Percentiles rank a stretch among this genome's conserved stretches.
phyloP scores from a whole-genome alignment of 2,888 invertebrate genomes.

The Steinernema scapterisci region DNA sequence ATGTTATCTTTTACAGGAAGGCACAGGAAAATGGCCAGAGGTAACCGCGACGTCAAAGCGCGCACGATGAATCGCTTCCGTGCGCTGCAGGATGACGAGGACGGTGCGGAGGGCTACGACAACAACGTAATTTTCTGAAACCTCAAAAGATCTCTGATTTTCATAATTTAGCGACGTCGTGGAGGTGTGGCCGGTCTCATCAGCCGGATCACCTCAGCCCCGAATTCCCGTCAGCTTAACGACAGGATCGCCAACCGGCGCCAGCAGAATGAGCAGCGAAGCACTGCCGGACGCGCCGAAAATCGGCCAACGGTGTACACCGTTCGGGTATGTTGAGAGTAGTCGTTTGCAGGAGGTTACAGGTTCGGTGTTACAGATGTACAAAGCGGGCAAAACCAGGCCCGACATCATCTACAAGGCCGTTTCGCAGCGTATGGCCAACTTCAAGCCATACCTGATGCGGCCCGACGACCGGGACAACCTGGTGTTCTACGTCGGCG shows the following conservation, averaged over 20 bases:
- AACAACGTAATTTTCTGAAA: slow-evolving; percentile 35
- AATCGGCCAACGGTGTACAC: slow-evolving; percentile 6
- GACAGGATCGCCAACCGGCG: neutral
- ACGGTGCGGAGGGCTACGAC: slow-evolving; percentile 44
- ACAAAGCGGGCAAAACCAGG: neutral
- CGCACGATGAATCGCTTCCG: slow-evolving; percentile 43
- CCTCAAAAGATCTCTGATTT: neutral
- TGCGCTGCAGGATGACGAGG: slow-evolving; percentile 44
- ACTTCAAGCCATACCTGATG: slow-evolving; percentile 26
- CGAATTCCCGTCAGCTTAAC: neutral
- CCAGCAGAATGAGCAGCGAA: neutral
- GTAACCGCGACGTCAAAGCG: slow-evolving; percentile 43
- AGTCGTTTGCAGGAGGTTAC: neutral
- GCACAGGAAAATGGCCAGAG: neutral
- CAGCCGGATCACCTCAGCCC: neutral
- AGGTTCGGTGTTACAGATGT: neutral
- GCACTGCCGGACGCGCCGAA: neutral
- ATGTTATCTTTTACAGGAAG: neutral
- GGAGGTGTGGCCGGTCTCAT: neutral
- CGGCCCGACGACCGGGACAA: neutral
- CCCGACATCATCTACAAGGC: slow-evolving; percentile 3
- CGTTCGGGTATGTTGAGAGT: neutral
- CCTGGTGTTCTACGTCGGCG: neutral
- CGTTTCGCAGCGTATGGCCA: slow-evolving; percentile 22
- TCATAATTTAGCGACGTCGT: slow-evolving; percentile 1